A percentile compares a stretch with the other conserved stretches of the same genome.
These are phyloP conservation scores for Seira ritae DNA, from an alignment of 2,888 invertebrate genomes.

Conservation along the genomic window DNA sequence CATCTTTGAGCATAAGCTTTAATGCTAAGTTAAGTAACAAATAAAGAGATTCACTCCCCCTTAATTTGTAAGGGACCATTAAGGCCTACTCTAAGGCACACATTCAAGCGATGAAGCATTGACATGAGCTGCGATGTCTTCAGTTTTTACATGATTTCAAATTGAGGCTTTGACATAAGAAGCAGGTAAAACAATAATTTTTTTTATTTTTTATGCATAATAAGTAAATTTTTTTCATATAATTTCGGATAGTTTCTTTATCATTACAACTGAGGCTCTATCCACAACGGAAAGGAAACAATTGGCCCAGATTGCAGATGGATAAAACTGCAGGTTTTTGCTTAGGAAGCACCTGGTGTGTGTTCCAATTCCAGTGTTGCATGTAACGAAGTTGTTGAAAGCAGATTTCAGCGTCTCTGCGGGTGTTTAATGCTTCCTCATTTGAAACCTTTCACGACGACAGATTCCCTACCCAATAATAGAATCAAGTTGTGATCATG, in stretches of 20 bases:
- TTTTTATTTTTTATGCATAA: too few species aligned
- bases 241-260: too few species aligned
- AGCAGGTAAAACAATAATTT: too few species aligned
- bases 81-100: not conserved
- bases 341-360: not conserved
- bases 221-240: too few species aligned
- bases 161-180: too few species aligned
- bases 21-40: too few species aligned
- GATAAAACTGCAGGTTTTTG: not conserved
- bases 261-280: too few species aligned
- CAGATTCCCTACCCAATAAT: not conserved
- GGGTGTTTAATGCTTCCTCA: slow-evolving; percentile 30
- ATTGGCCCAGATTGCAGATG: too few species aligned
- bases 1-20: too few species aligned
- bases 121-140: not conserved
- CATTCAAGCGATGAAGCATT: not conserved
- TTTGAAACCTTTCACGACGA: not conserved
- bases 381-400: slow-evolving; percentile 31
- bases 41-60: not conserved
- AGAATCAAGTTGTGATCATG: too few species aligned
- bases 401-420: slow-evolving; percentile 30
- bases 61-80: not conserved
- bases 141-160: too few species aligned
- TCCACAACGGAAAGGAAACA: too few species aligned
- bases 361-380: not conserved